Evolutionary conservation across 1,140 invertebrate species (phyloP).

Genomic region (Cydia fagiglandana): DNA sequence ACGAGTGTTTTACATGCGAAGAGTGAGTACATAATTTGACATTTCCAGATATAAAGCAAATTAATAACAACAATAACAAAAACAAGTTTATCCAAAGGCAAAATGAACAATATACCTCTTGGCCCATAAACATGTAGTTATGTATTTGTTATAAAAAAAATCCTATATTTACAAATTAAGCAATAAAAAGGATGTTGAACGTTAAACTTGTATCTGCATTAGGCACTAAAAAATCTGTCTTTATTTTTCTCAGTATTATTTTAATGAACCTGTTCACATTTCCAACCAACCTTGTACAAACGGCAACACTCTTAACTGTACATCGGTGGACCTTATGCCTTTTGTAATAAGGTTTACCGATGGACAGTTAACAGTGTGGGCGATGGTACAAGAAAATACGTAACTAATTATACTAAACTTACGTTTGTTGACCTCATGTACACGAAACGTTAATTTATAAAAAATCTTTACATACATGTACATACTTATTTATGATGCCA

Average conservation of each 20-base stretch:
- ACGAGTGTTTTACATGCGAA: background rate
- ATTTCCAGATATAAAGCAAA: background rate
- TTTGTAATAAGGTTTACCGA: too few species aligned
- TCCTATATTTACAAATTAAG: too few species aligned
- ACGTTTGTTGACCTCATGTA: background rate
- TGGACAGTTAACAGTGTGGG: too few species aligned
- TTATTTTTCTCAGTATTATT: background rate
- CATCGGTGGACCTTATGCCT: too few species aligned
- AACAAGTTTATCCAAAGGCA: too few species aligned
- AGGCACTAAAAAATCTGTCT: background rate
- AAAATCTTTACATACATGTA: too few species aligned
- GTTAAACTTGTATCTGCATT: background rate
- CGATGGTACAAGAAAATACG: background rate
- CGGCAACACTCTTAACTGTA: too few species aligned
- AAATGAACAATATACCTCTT: background rate
- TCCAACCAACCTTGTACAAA: background rate
- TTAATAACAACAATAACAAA: background rate
- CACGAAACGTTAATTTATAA: too few species aligned
- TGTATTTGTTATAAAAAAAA: too few species aligned
- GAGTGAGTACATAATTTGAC: background rate
- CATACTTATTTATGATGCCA: too few species aligned
- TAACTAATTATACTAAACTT: background rate
- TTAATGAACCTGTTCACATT: background rate
- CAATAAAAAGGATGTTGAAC: background rate
- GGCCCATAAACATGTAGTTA: too few species aligned